Percentiles rank a stretch among this genome's conserved stretches.
phyloP scores from a whole-genome alignment of 1,140 invertebrate species.

The Ostrea edulis region DNA sequence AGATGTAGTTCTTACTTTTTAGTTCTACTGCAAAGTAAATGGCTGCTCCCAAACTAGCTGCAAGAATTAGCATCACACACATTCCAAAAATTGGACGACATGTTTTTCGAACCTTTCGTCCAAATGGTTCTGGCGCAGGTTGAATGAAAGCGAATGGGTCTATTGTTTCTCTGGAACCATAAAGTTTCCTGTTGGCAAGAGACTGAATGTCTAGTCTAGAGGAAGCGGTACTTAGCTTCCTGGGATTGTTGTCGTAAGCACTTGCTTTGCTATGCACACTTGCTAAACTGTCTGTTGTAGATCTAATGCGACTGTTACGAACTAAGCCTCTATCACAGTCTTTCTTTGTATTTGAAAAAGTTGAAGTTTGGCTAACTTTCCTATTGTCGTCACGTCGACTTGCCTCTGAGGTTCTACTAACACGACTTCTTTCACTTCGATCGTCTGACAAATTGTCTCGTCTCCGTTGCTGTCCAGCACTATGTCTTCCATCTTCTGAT shows the following conservation, averaged over 20 bases:
- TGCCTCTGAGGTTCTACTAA: slow-evolving; percentile 42
- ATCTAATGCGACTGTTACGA: background rate
- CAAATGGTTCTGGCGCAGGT: slow-evolving; percentile 56
- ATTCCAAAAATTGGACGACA: slow-evolving; percentile 56
- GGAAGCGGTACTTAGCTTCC: slow-evolving; percentile 20
- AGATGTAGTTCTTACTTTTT: slow-evolving; percentile 53
- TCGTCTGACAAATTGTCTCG: slow-evolving; percentile 51
- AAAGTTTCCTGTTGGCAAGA: background rate
- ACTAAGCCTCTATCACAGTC: slow-evolving; percentile 21
- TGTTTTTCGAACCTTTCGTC: slow-evolving; percentile 52
- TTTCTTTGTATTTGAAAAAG: slow-evolving; percentile 42
- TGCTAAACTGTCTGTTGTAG: slow-evolving; percentile 39
- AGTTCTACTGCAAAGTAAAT: slow-evolving; percentile 59
- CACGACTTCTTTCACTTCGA: slow-evolving; percentile 49
- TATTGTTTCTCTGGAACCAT: slow-evolving; percentile 1
- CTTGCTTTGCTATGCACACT: slow-evolving; percentile 53
- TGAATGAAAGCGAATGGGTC: slow-evolving; percentile 59
- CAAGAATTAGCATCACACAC: slow-evolving; percentile 54
- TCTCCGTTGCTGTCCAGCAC: slow-evolving; percentile 4
- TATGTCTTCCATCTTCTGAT: background rate
- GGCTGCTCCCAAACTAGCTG: slow-evolving; percentile 57
- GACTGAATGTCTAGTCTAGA: slow-evolving; percentile 16
- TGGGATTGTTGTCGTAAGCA: slow-evolving; percentile 45
- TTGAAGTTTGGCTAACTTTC: slow-evolving; percentile 23
- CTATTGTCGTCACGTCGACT: slow-evolving; percentile 13